phyloP scores from a whole-genome alignment of 2,797 vertebrate genomes.

The Enoplosus armatus region DNA sequence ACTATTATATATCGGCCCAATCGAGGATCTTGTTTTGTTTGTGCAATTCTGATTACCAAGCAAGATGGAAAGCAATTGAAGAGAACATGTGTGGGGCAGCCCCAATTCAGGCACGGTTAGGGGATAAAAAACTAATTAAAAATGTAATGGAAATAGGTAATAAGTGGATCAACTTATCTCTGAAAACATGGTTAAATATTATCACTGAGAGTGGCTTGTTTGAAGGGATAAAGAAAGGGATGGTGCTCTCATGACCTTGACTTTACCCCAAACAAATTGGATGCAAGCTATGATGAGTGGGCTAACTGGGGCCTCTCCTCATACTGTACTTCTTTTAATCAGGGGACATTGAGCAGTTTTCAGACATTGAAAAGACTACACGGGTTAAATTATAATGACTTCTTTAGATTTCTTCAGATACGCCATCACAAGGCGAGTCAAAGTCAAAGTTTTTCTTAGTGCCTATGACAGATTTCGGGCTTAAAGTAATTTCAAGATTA shows the following conservation, averaged over 20 bases:
- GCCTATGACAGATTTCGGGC: neutral
- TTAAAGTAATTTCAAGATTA: neutral
- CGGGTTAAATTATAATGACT: neutral
- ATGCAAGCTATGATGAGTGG: neutral
- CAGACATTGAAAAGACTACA: neutral
- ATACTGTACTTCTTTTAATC: neutral
- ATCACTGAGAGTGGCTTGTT: neutral
- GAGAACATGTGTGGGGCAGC: neutral
- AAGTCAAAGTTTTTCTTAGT: neutral
- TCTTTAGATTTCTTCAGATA: neutral
- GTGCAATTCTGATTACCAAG: neutral
- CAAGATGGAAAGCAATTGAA: constrained; percentile 6
- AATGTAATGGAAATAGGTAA: neutral
- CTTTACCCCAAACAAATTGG: neutral
- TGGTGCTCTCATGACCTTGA: neutral
- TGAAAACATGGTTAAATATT: neutral
- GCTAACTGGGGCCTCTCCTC: neutral
- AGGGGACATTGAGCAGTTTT: neutral
- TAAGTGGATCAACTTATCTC: neutral
- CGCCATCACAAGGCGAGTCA: neutral
- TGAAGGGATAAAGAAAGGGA: neutral
- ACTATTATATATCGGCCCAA: neutral
- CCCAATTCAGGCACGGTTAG: neutral
- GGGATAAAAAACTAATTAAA: constrained; percentile 9
- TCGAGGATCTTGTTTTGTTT: neutral